Evolutionary conservation across 2,113 vertebrate species (phyloP), one percentile per base, ranked within the genome.

Genomic region (Calidris pygmaea): DNA sequence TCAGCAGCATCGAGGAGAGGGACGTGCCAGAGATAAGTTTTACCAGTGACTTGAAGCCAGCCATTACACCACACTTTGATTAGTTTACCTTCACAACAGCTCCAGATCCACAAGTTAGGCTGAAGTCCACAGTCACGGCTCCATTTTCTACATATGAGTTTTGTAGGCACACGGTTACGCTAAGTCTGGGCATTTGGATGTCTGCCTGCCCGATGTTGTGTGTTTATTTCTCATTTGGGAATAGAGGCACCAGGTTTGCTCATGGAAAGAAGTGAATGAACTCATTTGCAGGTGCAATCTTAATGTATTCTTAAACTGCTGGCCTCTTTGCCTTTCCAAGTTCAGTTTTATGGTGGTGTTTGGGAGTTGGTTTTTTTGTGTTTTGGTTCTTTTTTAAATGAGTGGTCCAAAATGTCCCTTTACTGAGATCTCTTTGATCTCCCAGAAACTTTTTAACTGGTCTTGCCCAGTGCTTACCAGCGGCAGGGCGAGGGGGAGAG

Each of bases 201-300:
- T 41, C 43, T 95, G 79, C 88, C 86, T 82, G 82, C 77, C 22
- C 41, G 79, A 8, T 0, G 0, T 10, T 21, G 9, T 66, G 35
- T 58, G 53, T 75, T 90, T 92, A 90, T 89, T 87, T 73, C 89
- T 79, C 89, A 20, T n/a, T 50, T 82, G 86, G 90, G 88, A 89
- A 72, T 67, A 75, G 73, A 87, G 53, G 48, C 23, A 75, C 14
- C 1, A 6, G 27, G 20, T 79, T 93, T 89, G 76, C 45, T 96
- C 70, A 76, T 70, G 80, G 73, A 92, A 93, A 91, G 43, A 92
- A 85, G 41, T 55, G 37, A 87, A 85, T 91, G 60, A 94, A 92
- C 73, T 90, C 70, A 91, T 92, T 79, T 92, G 35, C 70, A 90
- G 86, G 88, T 96, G 95, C 77, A 91, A 27, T 68, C 53, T 78